Evolutionary conservation across 2,888 invertebrate genomes (phyloP).

Genomic region (Steinernema carpocapsae): DNA sequence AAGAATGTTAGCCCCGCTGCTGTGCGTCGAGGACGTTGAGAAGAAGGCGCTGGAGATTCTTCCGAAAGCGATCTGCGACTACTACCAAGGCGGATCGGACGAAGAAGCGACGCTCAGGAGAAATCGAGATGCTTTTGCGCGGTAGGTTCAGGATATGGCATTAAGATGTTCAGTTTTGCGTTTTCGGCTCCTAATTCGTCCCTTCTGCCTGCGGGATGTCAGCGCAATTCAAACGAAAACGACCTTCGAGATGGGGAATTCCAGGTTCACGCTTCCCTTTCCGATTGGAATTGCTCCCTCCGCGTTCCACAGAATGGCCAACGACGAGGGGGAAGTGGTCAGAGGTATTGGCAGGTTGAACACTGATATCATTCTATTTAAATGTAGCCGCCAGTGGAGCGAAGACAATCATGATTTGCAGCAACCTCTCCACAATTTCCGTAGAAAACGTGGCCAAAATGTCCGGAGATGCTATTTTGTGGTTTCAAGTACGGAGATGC

Average conservation of each 20-base stretch:
- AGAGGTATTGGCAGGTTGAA: constrained; percentile 78
- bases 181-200: constrained; percentile 79
- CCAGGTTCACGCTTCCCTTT: constrained; percentile 75
- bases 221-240: constrained; percentile 74
- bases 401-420: constrained; percentile 48
- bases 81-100: constrained; percentile 74
- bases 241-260: constrained; percentile 69
- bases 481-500: constrained; percentile 55
- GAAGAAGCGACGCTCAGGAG: constrained; percentile 59
- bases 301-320: constrained; percentile 85
- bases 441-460: constrained; percentile 47
- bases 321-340: constrained; percentile 85
- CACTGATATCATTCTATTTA: not conserved
- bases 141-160: too few species aligned
- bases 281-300: constrained; percentile 82
- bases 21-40: constrained; percentile 81
- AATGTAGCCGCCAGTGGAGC: constrained; percentile 46
- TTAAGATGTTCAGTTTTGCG: constrained; percentile 70
- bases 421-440: constrained; percentile 46
- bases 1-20: constrained; percentile 65
- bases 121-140: too few species aligned
- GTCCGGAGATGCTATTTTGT: constrained; percentile 44
- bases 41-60: constrained; percentile 77
- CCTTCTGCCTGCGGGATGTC: constrained; percentile 80
- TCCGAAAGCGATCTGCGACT: constrained; percentile 79